Evolutionary conservation across 2,113 vertebrate genomes (phyloP), one percentile per base, ranked within the genome.

Genomic region (Monarcha castaneiventris): DNA sequence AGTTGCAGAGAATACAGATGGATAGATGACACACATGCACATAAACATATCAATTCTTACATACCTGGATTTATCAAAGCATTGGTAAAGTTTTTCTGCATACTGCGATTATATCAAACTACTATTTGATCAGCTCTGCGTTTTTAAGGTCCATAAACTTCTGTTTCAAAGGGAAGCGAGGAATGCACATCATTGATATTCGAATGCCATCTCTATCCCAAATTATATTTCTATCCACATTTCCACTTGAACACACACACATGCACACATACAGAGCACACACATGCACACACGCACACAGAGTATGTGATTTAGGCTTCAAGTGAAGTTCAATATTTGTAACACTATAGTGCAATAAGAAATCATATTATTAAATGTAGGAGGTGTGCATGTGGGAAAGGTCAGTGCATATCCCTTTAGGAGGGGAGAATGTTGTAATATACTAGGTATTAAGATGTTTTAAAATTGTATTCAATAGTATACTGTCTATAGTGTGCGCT

Each of bases 141-240:
- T 98, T 97, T 97, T 90, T 81, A 93, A 94, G 41, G 66, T 88
- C 85, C 73, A 61, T 89, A 96, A 95, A 96, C 96, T 96, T 97
- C 91, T 98, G 97, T 98, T 97, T 97, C 94, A 73, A 97, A 98
- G 97, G 97, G 98, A 98, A 99, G 98, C 97, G 96, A 98, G 98
- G 98, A 99, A 99, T 99, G 99, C 99, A 99, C 99, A 99, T 99
- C 99, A 98, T 97, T 99, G 98, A 98, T 98, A 98, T 95, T 92
- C 93, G 90, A 97, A 88, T 27, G 9, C 97, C 95, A 95, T 96
- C 91, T 92, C 80, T 90, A 80, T 81, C 88, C 81, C 69, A 84
- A 32, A 55, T 44, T 49, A 32, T 73, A 73, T 30, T 90, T 88
- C 44, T 89, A 5, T 63, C 84, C 48, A 89, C 73, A 32, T 84